Conservation (phyloP, 2,113 vertebrate genomes). For the Pangasianodon gigas region DNA sequence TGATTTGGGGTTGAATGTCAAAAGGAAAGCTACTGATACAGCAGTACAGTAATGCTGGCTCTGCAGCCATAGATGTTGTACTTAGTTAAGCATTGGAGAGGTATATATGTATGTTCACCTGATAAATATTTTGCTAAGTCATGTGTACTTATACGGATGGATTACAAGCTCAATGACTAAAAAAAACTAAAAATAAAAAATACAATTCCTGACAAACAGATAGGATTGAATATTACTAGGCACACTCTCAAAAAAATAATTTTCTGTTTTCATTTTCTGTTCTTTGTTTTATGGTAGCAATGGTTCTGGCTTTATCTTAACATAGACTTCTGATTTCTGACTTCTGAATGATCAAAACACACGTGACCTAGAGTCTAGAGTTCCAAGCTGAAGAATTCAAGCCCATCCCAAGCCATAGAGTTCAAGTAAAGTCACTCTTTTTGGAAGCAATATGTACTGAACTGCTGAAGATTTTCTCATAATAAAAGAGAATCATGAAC, state of each 20-base stretch:
- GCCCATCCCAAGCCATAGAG: too few relatives aligned
- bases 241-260: too few relatives aligned
- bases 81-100: not conserved
- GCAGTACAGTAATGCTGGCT: not conserved
- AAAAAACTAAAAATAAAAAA: too few relatives aligned
- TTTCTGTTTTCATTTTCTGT: too few relatives aligned
- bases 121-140: not conserved
- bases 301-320: too few relatives aligned
- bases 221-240: too few relatives aligned
- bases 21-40: constrained; percentile 28
- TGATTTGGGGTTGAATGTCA: constrained; percentile 16
- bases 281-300: too few relatives aligned
- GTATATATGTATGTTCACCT: not conserved
- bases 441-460: too few relatives aligned
- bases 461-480: not conserved
- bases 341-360: not conserved
- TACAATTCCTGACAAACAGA: too few relatives aligned
- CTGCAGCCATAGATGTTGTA: not conserved
- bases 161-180: too few relatives aligned
- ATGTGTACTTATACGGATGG: too few relatives aligned
- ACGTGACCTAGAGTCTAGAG: not conserved
- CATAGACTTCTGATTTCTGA: not conserved
- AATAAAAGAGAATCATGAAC: not conserved
- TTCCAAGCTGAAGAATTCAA: not conserved
- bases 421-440: too few relatives aligned